Evolutionary conservation across 2,797 vertebrate genomes (phyloP).

Genomic region (Odontamblyopus lacepedii): DNA sequence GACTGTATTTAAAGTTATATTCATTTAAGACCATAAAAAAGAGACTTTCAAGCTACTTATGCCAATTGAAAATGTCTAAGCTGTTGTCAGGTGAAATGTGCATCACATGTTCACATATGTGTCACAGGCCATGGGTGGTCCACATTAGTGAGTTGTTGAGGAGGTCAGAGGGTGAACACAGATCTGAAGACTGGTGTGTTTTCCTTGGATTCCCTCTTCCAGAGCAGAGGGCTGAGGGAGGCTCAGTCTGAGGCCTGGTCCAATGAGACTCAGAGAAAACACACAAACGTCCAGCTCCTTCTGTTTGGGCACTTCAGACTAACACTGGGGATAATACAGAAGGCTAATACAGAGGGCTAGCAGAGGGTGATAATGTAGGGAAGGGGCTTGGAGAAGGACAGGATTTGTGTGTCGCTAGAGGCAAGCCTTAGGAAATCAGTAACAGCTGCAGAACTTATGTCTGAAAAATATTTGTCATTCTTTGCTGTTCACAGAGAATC

Average conservation of each 20-base stretch:
- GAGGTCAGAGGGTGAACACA: not conserved
- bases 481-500: not conserved
- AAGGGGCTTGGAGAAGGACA: not conserved
- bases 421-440: constrained; percentile 1
- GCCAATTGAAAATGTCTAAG: not conserved
- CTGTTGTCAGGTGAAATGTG: not conserved
- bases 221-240: not conserved
- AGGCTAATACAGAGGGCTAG: not conserved
- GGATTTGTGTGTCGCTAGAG: not conserved
- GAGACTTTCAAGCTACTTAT: not conserved
- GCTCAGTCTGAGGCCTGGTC: constrained; percentile 9
- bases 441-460: not conserved
- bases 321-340: not conserved
- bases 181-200: constrained; percentile 4
- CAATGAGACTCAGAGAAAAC: not conserved
- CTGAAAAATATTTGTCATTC: not conserved
- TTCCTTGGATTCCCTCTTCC: not conserved
- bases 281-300: not conserved
- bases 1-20: not conserved
- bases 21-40: not conserved
- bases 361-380: not conserved
- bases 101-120: not conserved
- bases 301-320: not conserved
- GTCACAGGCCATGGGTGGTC: constrained; percentile 1
- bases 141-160: not conserved